Conservation (phyloP, 2,797 vertebrate species). For the Semotilus atromaculatus region DNA sequence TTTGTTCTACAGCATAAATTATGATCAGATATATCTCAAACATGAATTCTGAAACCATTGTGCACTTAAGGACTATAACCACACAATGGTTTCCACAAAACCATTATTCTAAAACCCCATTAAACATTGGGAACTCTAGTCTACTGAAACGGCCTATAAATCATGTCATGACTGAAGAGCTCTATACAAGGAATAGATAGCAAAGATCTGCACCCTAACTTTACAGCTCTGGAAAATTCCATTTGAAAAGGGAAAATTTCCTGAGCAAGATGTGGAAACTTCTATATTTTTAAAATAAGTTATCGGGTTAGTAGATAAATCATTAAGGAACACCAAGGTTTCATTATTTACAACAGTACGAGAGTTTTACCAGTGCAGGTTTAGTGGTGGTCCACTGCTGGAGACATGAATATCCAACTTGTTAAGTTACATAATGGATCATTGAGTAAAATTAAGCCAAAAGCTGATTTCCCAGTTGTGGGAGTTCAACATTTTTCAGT, state of each 20-base stretch:
- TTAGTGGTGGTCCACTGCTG: not conserved
- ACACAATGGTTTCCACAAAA: not conserved
- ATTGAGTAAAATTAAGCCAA: not conserved
- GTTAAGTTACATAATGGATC: not conserved
- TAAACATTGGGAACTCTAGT: not conserved
- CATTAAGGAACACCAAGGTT: not conserved
- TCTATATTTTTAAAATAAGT: not conserved
- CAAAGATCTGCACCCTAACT: not conserved
- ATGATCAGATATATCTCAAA: not conserved
- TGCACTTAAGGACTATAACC: not conserved
- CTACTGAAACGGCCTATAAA: not conserved
- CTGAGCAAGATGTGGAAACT: not conserved
- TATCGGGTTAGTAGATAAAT: not conserved
- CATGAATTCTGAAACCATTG: not conserved
- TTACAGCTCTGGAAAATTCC: not conserved
- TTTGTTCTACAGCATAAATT: not conserved
- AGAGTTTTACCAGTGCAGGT: not conserved
- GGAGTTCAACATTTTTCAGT: conserved; percentile 10
- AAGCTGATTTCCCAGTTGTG: not conserved
- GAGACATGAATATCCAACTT: not conserved
- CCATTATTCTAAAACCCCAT: not conserved
- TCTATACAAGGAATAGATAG: not conserved
- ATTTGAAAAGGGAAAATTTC: not conserved
- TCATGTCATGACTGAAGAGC: not conserved
- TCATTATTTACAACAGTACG: not conserved